A percentile compares a stretch with the other conserved stretches of the same genome.
Conservation (phyloP, 2,888 invertebrate genomes). For the Metopia argyrocephala region DNA sequence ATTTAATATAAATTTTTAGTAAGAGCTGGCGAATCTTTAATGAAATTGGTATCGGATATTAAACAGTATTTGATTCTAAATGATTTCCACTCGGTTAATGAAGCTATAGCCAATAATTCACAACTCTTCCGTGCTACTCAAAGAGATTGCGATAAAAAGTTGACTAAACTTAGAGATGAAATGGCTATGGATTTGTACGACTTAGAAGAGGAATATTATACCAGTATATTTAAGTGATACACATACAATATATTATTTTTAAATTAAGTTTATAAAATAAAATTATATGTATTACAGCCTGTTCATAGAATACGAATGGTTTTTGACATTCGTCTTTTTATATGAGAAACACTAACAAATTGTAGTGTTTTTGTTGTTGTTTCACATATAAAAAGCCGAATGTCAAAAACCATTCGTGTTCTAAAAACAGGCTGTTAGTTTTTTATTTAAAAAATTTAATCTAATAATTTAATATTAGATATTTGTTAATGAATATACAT, state of each 20-base stretch:
- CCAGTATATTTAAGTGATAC: constrained; percentile 77
- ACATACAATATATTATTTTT: no score
- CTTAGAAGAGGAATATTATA: constrained; percentile 78
- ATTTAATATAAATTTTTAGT: constrained; percentile 81
- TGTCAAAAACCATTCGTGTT: no score
- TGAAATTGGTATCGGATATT: constrained; percentile 98
- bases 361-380: no score
- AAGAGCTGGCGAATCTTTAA: constrained; percentile 96
- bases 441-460: no score
- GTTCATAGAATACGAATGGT: no score
- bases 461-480: no score
- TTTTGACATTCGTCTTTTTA: no score
- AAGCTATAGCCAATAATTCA: constrained; percentile 96
- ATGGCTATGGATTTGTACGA: constrained; percentile 90
- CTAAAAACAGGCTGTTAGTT: no score
- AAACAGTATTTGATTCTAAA: constrained; percentile 98
- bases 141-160: constrained; percentile 94
- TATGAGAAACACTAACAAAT: no score
- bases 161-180: constrained; percentile 94
- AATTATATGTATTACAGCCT: neutral
- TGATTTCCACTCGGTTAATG: constrained; percentile 98
- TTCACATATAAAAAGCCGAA: no score
- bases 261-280: constrained; percentile 2
- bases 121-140: constrained; percentile 93
- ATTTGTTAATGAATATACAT: no score